These are phyloP conservation scores for Tenebrio molitor DNA, from an alignment of 1,140 invertebrate species.

Conservation along the genomic window DNA sequence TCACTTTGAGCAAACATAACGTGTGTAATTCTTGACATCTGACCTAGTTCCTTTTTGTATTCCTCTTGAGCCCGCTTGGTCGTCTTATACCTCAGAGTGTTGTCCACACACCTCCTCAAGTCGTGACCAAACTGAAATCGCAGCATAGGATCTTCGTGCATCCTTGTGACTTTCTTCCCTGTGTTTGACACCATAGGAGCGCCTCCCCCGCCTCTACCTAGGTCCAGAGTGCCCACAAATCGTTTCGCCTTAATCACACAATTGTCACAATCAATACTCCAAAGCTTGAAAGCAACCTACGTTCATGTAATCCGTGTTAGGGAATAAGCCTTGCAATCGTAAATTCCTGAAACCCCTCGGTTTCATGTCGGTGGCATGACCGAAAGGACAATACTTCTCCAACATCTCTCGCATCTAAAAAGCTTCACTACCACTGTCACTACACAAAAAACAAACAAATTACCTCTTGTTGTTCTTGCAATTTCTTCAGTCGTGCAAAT, in stretches of 20 bases:
- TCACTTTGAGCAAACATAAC: too few species aligned
- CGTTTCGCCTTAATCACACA: constrained; percentile 59
- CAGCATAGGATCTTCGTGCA: constrained; percentile 69
- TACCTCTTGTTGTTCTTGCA: constrained; percentile 61
- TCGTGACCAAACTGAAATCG: constrained; percentile 67
- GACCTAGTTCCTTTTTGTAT: constrained; percentile 70
- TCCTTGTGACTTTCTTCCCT: constrained; percentile 66
- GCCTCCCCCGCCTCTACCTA: constrained; percentile 62
- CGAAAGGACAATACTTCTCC: constrained; percentile 69
- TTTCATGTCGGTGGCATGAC: constrained; percentile 66
- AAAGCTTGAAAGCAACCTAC: constrained; percentile 57
- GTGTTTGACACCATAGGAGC: constrained; percentile 62
- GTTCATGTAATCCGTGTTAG: constrained; percentile 64
- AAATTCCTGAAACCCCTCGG: constrained; percentile 67
- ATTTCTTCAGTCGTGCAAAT: constrained; percentile 53
- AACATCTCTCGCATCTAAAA: constrained; percentile 67
- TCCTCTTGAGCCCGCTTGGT: constrained; percentile 66
- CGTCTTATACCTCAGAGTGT: constrained; percentile 69
- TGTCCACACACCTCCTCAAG: constrained; percentile 68
- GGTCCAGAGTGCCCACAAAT: constrained; percentile 55
- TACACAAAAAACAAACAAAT: too few species aligned
- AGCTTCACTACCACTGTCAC: too few species aligned
- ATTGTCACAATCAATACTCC: constrained; percentile 22
- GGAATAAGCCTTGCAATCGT: constrained; percentile 67
- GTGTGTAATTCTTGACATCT: too few species aligned